Conservation (phyloP, 2,888 invertebrate genomes). For the Parascotia fuliginaria region DNA sequence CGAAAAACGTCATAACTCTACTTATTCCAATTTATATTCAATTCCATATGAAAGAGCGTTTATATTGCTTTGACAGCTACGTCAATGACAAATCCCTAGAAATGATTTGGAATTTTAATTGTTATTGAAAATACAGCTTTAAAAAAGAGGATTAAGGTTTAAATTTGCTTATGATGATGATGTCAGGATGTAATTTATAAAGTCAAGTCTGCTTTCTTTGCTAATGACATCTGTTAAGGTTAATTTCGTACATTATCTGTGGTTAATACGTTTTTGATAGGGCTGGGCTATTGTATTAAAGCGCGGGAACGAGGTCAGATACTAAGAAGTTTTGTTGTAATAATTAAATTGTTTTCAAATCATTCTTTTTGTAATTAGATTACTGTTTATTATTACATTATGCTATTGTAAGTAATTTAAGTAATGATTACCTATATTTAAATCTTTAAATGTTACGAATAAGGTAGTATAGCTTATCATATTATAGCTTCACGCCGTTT, state of each 20-base stretch:
- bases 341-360: constrained; percentile 19
- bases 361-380: constrained; percentile 4
- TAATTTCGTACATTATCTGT: constrained; percentile 56
- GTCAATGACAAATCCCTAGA: constrained; percentile 44
- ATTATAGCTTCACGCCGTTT: too few relatives aligned
- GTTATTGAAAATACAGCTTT: constrained; percentile 32
- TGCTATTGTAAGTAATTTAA: not conserved
- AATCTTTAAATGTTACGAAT: too few relatives aligned
- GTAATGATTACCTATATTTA: too few relatives aligned
- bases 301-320: constrained; percentile 29
- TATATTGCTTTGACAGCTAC: constrained; percentile 41
- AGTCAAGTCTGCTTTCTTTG: constrained; percentile 62
- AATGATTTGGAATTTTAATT: constrained; percentile 47
- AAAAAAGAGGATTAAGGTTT: constrained; percentile 11
- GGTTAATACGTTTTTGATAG: constrained; percentile 66
- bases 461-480: too few relatives aligned
- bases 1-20: constrained; percentile 56
- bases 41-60: constrained; percentile 34
- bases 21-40: constrained; percentile 23
- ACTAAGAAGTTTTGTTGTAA: constrained; percentile 16
- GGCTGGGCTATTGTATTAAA: constrained; percentile 38
- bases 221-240: constrained; percentile 64
- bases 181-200: constrained; percentile 44
- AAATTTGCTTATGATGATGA: constrained; percentile 12
- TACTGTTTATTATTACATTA: not conserved